Percentiles rank a stretch among this genome's conserved stretches.
These are phyloP conservation scores for Onychomys torridus DNA, from an alignment of 2,797 vertebrate genomes.

Conservation along the genomic window DNA sequence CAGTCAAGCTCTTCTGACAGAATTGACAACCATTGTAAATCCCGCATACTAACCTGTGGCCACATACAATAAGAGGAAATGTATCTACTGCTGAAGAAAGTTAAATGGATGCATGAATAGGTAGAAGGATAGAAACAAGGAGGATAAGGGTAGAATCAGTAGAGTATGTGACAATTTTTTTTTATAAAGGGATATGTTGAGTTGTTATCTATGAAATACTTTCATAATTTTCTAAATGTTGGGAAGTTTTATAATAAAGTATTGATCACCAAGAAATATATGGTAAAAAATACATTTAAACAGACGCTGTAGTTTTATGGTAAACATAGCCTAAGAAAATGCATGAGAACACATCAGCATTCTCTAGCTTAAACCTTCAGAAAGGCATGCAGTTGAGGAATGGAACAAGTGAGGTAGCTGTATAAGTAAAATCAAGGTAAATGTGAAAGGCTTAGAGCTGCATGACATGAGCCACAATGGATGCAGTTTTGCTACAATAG, in stretches of 20 bases:
- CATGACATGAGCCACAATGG: background rate
- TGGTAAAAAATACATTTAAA: background rate
- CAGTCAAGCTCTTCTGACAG: background rate
- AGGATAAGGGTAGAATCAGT: background rate
- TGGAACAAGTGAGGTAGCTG: background rate
- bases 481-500: background rate
- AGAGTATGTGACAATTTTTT: background rate
- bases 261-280: background rate
- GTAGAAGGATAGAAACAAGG: too few species aligned
- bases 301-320: accelerated
- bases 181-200: background rate
- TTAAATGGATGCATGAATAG: background rate
- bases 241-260: background rate
- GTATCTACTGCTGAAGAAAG: background rate
- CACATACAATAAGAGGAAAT: background rate
- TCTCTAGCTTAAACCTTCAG: too few species aligned
- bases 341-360: accelerated
- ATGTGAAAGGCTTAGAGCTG: background rate
- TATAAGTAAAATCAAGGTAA: background rate
- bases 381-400: background rate
- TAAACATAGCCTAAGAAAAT: background rate
- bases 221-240: background rate
- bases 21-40: background rate
- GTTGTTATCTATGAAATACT: background rate
- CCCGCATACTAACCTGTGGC: background rate